Conservation (phyloP, 2,113 vertebrate genomes). For the Macroglossus sobrinus region DNA sequence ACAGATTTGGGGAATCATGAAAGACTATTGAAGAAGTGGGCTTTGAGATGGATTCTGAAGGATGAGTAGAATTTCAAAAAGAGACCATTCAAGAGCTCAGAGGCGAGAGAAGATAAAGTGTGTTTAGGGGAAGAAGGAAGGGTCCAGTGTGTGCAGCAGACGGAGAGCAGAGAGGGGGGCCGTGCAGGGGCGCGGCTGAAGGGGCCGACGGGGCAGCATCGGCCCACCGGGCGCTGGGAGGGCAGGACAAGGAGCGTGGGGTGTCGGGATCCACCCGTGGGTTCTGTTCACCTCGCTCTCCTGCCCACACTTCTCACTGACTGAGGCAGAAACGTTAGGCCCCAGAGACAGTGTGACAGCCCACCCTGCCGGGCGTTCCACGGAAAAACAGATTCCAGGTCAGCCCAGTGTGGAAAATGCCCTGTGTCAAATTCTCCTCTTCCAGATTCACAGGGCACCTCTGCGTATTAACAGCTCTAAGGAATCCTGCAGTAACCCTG, state of each 20-base stretch:
- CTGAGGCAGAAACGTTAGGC: neutral
- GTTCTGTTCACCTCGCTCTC: neutral
- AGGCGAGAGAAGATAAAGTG: neutral
- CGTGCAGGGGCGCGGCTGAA: too few species aligned
- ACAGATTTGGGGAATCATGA: neutral
- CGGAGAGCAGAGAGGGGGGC: neutral
- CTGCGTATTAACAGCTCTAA: neutral
- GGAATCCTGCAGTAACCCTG: neutral
- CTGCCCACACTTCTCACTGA: neutral
- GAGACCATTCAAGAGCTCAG: neutral
- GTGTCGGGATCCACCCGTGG: rapidly evolving
- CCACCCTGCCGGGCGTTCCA: neutral
- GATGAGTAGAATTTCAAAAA: neutral
- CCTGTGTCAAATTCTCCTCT: neutral
- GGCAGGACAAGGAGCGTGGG: neutral
- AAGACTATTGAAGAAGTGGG: neutral
- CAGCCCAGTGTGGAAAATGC: neutral
- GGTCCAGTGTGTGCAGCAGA: too few species aligned
- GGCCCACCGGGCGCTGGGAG: neutral
- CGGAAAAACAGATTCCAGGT: neutral
- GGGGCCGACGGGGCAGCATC: too few species aligned
- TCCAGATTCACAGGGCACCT: neutral
- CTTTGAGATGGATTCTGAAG: neutral
- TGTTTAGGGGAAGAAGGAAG: neutral
- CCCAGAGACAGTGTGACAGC: neutral